Evolutionary conservation across 2,113 vertebrate species (phyloP), one percentile per base, ranked within the genome.

Genomic region (Bothrops jararaca): DNA sequence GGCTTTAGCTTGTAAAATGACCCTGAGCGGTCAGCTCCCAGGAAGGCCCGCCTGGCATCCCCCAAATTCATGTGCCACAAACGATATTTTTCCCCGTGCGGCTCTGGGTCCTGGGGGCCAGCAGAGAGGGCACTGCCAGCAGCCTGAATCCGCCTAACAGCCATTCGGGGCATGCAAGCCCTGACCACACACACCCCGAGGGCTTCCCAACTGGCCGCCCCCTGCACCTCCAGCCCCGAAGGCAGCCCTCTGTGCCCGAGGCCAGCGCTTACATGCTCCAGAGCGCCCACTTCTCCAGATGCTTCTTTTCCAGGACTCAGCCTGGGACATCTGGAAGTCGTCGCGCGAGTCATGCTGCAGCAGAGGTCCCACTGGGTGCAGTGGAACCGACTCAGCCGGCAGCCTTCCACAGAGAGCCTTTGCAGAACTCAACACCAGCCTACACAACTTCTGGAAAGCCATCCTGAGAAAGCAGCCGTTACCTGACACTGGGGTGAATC

Each of bases 401-500:
- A n/a, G 64, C 13, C n/a, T 74, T 60, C 24, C 69, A 39, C 69
- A 34, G 13, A 74, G n/a, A 34, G 64, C n/a, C 0, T 34, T 34
- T 18, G n/a, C 64, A 39, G 69, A 18, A 74, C n/a, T 20, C n/a
- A 80, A 39, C n/a, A 39, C 48, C 7, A 86, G 45, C 13, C 87
- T 22, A 52, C 58, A 45, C 89, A 23, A 12, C 52, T 53, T 20
- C 29, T 86, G 87, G 45, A 86, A 88, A 24, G 0, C 0, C 6
- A 13, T 4, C 20, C 93, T 23, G 42, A 86, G 45, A 95, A 91
- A 0, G 0, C 1, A 10, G 13, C 50, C 11, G 48, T 91, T 92
- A 93, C 45, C 91, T 89, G 80, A 87, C 89, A 0, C 90, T 92
- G 24, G 0, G 45, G 93, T 95, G 95, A 96, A 96, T 96, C 96